Percentiles rank a stretch among this genome's conserved stretches.
These are phyloP conservation scores for Temnothorax unifasciatus DNA, from an alignment of 2,888 invertebrate genomes.

Conservation along the genomic window DNA sequence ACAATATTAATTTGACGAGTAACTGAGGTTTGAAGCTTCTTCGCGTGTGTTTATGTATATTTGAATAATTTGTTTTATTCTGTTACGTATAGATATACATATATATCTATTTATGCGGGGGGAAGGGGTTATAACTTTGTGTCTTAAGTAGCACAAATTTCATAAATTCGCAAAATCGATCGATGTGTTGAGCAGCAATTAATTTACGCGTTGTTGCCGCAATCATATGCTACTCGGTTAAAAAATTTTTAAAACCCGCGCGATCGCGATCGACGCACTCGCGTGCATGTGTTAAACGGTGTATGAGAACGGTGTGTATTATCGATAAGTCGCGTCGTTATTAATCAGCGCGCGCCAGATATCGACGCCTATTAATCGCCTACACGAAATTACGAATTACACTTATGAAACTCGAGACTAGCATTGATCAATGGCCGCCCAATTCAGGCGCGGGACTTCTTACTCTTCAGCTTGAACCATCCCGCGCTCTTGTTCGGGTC, in stretches of 20 bases:
- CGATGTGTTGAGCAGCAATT: conserved; percentile 33
- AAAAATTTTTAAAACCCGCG: conserved; percentile 61
- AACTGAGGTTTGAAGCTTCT: conserved; percentile 52
- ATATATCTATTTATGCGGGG: neutral
- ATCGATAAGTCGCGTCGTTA: conserved; percentile 57
- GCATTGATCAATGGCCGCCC: conserved; percentile 85
- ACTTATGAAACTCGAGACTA: conserved; percentile 85
- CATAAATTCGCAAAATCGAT: conserved; percentile 36
- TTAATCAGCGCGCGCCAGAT: conserved; percentile 53
- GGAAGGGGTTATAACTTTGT: neutral
- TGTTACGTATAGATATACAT: conserved; percentile 58
- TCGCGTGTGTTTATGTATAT: conserved; percentile 64
- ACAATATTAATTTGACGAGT: conserved; percentile 58
- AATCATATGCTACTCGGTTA: conserved; percentile 62
- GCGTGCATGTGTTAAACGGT: conserved; percentile 62
- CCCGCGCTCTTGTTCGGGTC: conserved; percentile 91
- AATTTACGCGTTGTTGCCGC: conserved; percentile 11
- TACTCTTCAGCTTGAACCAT: conserved; percentile 90
- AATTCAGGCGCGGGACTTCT: conserved; percentile 85
- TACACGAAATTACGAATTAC: conserved; percentile 74
- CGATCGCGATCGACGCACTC: conserved; percentile 46
- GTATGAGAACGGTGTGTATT: conserved; percentile 51
- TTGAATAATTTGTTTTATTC: conserved; percentile 57
- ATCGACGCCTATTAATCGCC: conserved; percentile 64
- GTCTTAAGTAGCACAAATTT: conserved; percentile 26